Evolutionary conservation across 2,797 vertebrate species (phyloP), one percentile per base, ranked within the genome.

Genomic region (Diceros bicornis): DNA sequence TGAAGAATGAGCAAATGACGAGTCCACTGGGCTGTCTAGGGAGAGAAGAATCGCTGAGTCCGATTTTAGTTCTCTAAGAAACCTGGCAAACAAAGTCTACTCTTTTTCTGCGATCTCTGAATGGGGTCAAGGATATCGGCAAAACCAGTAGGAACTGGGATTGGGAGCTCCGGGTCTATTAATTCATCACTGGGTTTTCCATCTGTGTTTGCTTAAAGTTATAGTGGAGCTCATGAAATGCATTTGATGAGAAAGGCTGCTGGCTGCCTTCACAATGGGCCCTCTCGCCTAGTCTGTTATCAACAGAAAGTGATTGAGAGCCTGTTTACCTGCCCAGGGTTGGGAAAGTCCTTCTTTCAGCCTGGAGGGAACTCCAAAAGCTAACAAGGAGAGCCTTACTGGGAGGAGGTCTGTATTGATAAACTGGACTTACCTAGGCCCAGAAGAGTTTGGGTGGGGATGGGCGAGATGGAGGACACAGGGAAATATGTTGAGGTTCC

Each of bases 281-380:
- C 32, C 29, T 95, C 50, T 69, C 34, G 44, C 69, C 34, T 59
- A 37, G 34, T 77, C 81, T 92, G 74, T 94, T 52, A 83, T 90
- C 64, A 55, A 64, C 57, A 87, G 82, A 89, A 72, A 71, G n/a
- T 11, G 12, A 71, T 2, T 59, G 34, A 69, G 16, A 37, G 29
- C 11, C 29, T 84, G 41, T 25, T 66, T 66, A 74, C 74, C 61
- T 69, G 6, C 52, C 23, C 41, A 89, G 41, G 7, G 7, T 77
- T 72, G 34, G 27, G 62, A 84, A 96, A 78, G 82, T 44, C 44
- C 44, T 93, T 74, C 59, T 59, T 57, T 59, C 88, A 75, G 47
- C 75, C 50, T 71, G 14, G 9, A 96, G 79, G 44, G 59, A 95
- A 81, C 59, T 79, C 90, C 57, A 71, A 9, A 85, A 44, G 47